These are phyloP conservation scores for Psettodes erumei DNA, from an alignment of 2,113 vertebrate species.

Conservation along the genomic window DNA sequence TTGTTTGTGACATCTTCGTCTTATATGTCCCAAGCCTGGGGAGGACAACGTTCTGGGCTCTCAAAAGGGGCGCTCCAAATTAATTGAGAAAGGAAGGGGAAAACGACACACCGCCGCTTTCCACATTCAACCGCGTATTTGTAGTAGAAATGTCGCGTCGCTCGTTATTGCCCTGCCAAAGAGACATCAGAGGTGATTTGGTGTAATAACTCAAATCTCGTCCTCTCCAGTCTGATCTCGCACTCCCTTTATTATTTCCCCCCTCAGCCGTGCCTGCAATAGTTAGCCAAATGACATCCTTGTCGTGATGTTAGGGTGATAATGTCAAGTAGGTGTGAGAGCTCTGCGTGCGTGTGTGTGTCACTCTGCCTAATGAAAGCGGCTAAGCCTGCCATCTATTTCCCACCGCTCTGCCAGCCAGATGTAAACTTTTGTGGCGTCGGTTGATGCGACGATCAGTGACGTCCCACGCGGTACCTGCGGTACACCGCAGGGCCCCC, in stretches of 20 bases:
- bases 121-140: constrained; percentile 47
- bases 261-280: constrained; percentile 53
- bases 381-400: constrained; percentile 60
- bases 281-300: constrained; percentile 72
- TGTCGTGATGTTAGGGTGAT: constrained; percentile 67
- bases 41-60: constrained; percentile 17
- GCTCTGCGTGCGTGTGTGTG: constrained; percentile 42
- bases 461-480: constrained; percentile 36
- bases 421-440: constrained; percentile 36
- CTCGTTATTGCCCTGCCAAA: constrained; percentile 41
- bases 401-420: constrained; percentile 41
- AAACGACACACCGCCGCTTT: constrained; percentile 13
- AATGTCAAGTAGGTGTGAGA: constrained; percentile 73
- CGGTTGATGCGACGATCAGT: constrained; percentile 49
- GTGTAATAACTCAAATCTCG: constrained; percentile 54
- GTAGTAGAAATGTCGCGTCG: constrained; percentile 22
- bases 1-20: constrained; percentile 53
- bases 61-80: constrained; percentile 13
- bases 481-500: no score
- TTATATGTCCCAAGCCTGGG: constrained; percentile 8
- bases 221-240: constrained; percentile 44
- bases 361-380: constrained; percentile 64
- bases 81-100: constrained; percentile 52
- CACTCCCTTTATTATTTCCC: constrained; percentile 43
- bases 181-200: constrained; percentile 46